phyloP scores from a whole-genome alignment of 1,140 invertebrate species.

The Triops cancriformis region DNA sequence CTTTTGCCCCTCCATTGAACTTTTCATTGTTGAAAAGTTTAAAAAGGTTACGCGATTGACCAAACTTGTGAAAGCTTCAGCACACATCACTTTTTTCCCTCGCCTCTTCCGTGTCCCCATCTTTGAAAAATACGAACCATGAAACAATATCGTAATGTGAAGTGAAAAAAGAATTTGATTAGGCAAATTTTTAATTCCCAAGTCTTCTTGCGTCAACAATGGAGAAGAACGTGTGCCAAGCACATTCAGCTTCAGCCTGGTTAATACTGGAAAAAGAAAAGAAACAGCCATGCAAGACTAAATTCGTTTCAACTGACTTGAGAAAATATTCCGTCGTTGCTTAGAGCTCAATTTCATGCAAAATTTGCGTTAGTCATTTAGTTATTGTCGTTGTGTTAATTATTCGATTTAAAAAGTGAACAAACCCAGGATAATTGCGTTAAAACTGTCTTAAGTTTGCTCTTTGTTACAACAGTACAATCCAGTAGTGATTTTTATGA shows the following conservation, averaged over 20 bases:
- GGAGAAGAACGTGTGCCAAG: background rate
- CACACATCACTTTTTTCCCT: background rate
- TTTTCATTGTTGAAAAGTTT: background rate
- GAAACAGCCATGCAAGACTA: background rate
- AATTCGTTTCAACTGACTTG: background rate
- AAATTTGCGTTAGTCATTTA: no score
- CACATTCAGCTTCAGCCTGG: background rate
- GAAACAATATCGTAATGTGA: background rate
- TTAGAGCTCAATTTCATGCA: no score
- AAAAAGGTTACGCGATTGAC: conserved; percentile 10
- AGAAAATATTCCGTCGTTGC: no score
- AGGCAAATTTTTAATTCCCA: background rate
- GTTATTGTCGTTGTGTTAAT: no score
- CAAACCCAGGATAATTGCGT: no score
- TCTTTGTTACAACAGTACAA: no score
- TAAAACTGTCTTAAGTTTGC: no score
- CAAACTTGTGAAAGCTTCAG: background rate
- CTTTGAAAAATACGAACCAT: background rate
- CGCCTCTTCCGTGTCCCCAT: background rate
- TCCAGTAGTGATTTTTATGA: no score
- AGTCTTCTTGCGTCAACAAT: background rate
- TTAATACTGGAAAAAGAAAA: no score
- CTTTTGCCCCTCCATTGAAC: background rate
- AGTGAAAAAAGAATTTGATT: background rate
- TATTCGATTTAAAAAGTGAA: no score